Conservation (phyloP, 2,113 vertebrate species). For the Mystacornis crossleyi region DNA sequence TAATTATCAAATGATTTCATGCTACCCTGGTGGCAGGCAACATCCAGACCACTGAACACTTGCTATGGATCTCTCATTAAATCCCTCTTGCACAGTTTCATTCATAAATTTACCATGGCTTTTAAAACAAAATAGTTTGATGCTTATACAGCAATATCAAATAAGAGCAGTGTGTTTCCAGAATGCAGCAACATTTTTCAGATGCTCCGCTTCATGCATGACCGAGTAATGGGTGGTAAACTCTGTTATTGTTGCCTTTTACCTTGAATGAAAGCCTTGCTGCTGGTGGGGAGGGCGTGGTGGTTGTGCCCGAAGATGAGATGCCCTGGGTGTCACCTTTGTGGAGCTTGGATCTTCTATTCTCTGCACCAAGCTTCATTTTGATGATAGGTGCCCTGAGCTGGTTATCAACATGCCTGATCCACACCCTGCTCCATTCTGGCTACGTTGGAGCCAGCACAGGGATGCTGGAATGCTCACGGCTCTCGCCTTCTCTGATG, state of each 20-base stretch:
- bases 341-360: neutral
- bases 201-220: neutral
- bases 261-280: neutral
- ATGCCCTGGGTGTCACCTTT: neutral
- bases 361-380: neutral
- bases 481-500: neutral
- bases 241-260: neutral
- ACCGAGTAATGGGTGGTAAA: neutral
- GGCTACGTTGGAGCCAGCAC: fast-evolving
- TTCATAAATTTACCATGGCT: slow-evolving; percentile 76
- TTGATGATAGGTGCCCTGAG: neutral
- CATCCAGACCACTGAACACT: slow-evolving; percentile 68
- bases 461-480: neutral
- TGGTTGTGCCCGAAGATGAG: neutral
- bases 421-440: neutral
- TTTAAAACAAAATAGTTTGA: slow-evolving; percentile 66
- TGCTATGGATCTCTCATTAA: slow-evolving; percentile 69
- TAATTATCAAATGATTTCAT: slow-evolving; percentile 76
- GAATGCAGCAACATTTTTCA: slow-evolving; percentile 34
- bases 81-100: slow-evolving; percentile 69
- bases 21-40: slow-evolving; percentile 70
- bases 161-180: slow-evolving; percentile 43
- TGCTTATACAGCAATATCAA: slow-evolving; percentile 66
- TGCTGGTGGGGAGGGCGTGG: fast-evolving
- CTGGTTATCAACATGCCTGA: neutral